phyloP scores from a whole-genome alignment of 2,797 vertebrate species.

The Anableps anableps region DNA sequence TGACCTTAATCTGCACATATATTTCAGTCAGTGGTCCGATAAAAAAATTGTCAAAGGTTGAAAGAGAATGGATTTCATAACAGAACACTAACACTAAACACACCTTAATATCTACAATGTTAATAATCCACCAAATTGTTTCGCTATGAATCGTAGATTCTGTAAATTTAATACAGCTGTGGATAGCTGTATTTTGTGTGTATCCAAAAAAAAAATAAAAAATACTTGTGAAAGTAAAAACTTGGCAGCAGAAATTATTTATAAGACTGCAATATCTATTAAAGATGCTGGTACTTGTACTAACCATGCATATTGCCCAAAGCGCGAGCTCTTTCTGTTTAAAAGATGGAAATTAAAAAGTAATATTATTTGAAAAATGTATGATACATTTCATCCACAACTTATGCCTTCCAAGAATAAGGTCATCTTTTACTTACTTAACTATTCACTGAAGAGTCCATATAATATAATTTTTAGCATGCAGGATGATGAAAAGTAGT shows the following conservation, averaged over 20 bases:
- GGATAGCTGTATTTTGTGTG: neutral
- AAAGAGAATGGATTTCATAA: neutral
- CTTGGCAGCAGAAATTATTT: neutral
- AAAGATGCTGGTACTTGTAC: slow-evolving; percentile 1
- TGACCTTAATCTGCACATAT: neutral
- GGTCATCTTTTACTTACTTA: slow-evolving; percentile 20
- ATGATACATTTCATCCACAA: slow-evolving; percentile 17
- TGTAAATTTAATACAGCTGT: neutral
- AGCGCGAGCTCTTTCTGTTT: neutral
- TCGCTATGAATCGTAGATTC: neutral
- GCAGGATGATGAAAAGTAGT: slow-evolving; percentile 1
- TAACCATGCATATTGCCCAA: slow-evolving; percentile 4
- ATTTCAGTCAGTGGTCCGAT: neutral
- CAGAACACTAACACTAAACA: neutral
- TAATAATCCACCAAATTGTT: too few species aligned
- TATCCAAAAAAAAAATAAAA: neutral
- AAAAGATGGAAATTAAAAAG: slow-evolving; percentile 23
- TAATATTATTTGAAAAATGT: slow-evolving; percentile 17
- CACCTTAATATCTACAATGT: neutral
- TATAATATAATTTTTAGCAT: slow-evolving; percentile 8
- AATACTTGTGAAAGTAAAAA: neutral
- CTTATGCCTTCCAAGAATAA: slow-evolving; percentile 15
- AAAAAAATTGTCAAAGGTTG: neutral
- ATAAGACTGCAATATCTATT: neutral
- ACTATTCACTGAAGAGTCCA: slow-evolving; percentile 15